phyloP scores from a whole-genome alignment of 2,113 vertebrate species.

The Eublepharis macularius region DNA sequence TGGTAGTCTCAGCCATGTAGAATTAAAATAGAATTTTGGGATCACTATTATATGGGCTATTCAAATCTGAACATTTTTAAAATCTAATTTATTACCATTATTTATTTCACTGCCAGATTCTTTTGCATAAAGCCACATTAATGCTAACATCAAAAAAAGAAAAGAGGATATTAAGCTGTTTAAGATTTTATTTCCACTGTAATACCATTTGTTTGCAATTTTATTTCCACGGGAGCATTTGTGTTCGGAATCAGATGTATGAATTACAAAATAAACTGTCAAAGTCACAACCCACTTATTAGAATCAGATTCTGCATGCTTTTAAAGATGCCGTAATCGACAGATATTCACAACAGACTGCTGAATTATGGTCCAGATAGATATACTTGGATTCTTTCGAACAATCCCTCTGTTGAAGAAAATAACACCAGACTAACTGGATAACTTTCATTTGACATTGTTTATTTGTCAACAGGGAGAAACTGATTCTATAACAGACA shows the following conservation, averaged over 20 bases:
- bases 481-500: background rate
- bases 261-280: background rate
- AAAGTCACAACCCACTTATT: background rate
- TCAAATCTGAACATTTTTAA: background rate
- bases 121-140: background rate
- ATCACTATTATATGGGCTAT: background rate
- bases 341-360: background rate
- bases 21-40: background rate
- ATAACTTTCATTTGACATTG: background rate
- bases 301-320: background rate
- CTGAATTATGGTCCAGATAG: too few relatives aligned
- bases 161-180: background rate
- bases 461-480: background rate
- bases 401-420: background rate
- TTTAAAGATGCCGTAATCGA: background rate
- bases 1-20: background rate
- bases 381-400: background rate
- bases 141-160: rapidly evolving
- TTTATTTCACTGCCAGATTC: background rate
- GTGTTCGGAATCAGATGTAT: too few relatives aligned
- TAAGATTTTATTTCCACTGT: too few relatives aligned
- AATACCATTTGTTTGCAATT: too few relatives aligned
- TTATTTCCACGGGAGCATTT: background rate
- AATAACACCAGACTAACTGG: too few relatives aligned
- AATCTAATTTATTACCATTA: background rate